Base-by-base conservation (phyloP, 2,113 vertebrate species). In the Nycticryphes semicollaris region DNA sequence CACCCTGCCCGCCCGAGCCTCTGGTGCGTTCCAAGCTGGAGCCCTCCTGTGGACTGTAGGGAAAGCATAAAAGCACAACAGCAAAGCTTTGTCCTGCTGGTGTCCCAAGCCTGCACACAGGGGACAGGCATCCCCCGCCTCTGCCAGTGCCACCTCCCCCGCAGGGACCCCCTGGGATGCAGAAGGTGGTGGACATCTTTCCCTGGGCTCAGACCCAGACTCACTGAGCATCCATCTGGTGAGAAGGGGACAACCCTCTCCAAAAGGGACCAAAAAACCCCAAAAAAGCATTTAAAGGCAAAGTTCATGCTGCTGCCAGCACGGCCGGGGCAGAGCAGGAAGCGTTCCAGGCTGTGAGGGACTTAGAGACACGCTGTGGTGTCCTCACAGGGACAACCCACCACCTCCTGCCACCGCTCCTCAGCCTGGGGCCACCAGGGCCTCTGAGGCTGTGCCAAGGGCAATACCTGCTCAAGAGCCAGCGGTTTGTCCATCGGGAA, bases 281-380 rank as follows among this genome's bases (percentile, higher is more conserved):
- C 53, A 56, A 41, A n/a, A 15, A 23, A 22, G 16, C 41, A 54
- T 25, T 53, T 39, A 14, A 84, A 94, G 39, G 74, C 37, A 80
- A 43, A 56, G 57, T 6, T 72, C 27, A 39, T 51, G 63, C 27
- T 28, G 27, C 41, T 13, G 7, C 30, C 30, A 14, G 57, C 47
- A 19, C 15, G 2, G 56, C 68, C 54, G 5, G 51, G 33, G 68
- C 63, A 72, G 63, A 30, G 78, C 4, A 5, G 1, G 0, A 51
- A 62, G 25, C 28, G n/a, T 27, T 51, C 37, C 30, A 41, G 45
- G 51, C 6, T 12, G 22, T 4, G 48, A 63, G 57, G 5, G 8
- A 63, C 48, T 56, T 41, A 22, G 1, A 0, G 14, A 14, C 39
- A 48, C 1, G 12, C n/a, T 10, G 14, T 2, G 0, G 21, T 51